These are phyloP conservation scores for Opisthocomus hoazin DNA, from an alignment of 2,113 vertebrate genomes.

Conservation along the genomic window DNA sequence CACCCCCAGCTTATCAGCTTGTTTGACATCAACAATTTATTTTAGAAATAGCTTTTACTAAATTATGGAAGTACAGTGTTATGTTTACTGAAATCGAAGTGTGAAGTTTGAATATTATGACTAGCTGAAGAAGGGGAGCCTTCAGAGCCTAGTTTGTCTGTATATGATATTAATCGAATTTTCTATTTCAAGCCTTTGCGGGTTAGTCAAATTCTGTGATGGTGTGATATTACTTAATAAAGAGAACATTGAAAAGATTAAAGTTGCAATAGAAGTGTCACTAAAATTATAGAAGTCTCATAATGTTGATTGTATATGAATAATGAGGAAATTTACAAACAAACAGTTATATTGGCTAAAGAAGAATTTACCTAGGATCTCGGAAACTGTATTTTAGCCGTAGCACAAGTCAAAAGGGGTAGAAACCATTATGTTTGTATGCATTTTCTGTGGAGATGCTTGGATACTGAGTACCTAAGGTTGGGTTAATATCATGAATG, in stretches of 20 bases:
- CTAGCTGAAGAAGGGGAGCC: not conserved
- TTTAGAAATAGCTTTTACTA: not conserved
- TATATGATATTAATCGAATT: too few species aligned
- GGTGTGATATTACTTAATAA: not conserved
- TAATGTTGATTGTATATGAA: not conserved
- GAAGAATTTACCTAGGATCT: not conserved
- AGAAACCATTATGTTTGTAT: not conserved
- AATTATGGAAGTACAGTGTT: not conserved
- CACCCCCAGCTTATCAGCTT: not conserved
- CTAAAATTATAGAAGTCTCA: not conserved
- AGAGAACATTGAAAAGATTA: not conserved
- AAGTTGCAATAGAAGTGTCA: not conserved
- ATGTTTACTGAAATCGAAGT: not conserved
- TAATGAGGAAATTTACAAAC: not conserved
- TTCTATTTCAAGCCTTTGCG: too few species aligned
- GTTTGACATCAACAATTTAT: not conserved
- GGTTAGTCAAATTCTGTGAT: not conserved
- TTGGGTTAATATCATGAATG: not conserved
- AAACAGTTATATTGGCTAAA: not conserved
- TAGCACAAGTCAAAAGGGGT: not conserved
- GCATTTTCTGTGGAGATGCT: not conserved
- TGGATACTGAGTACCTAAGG: not conserved
- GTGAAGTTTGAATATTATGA: not conserved
- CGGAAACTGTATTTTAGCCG: not conserved
- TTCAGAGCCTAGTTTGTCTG: too few species aligned